These are phyloP conservation scores for Subacronicta megacephala DNA, from an alignment of 2,888 invertebrate genomes.

Conservation along the genomic window DNA sequence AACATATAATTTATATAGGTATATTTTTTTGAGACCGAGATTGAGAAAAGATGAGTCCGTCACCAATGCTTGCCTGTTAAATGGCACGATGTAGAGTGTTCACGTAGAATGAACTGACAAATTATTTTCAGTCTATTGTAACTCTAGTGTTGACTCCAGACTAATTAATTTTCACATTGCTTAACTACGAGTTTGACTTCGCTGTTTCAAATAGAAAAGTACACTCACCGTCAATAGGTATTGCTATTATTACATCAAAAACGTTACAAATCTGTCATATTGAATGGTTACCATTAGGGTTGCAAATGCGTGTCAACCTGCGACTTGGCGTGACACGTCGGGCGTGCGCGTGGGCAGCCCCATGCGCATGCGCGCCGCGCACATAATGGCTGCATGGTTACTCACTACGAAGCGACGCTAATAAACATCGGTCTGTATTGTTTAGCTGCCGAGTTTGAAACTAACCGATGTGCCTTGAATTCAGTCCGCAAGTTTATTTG, in stretches of 20 bases:
- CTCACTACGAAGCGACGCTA: conserved; percentile 17
- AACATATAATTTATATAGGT: too few species aligned
- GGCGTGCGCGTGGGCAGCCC: conserved; percentile 39
- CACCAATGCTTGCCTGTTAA: background rate
- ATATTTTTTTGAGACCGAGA: too few species aligned
- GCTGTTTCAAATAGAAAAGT: too few species aligned
- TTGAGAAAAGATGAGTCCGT: background rate
- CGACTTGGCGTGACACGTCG: conserved; percentile 33
- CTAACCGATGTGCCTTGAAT: conserved; percentile 25
- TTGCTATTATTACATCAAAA: background rate
- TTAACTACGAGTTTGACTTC: too few species aligned
- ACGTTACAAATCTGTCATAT: conserved; percentile 4
- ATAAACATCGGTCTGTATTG: conserved; percentile 42
- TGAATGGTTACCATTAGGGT: conserved; percentile 61
- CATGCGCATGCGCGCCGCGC: conserved; percentile 12
- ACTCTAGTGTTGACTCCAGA: too few species aligned
- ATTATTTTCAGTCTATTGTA: too few species aligned
- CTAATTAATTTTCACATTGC: too few species aligned
- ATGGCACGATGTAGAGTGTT: background rate
- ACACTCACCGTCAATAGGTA: too few species aligned
- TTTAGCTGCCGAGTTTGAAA: conserved; percentile 25
- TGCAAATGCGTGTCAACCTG: conserved; percentile 62
- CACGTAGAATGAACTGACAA: too few species aligned
- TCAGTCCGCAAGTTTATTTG: conserved; percentile 16
- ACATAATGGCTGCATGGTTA: conserved; percentile 20